Base-by-base conservation (phyloP, 1,140 invertebrate genomes). In the Proctacanthus coquilletti region DNA sequence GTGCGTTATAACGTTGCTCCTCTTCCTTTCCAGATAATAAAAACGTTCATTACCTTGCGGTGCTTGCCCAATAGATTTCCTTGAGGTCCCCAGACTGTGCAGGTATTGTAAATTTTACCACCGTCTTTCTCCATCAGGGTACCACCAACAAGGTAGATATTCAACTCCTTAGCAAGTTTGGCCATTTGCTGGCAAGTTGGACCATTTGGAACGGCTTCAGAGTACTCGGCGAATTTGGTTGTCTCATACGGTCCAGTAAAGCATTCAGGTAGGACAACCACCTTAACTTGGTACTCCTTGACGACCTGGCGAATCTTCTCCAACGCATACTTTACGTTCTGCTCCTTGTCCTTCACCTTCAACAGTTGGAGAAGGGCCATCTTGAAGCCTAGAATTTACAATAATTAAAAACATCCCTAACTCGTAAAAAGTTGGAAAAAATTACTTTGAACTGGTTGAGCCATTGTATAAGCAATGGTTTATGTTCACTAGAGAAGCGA, bases 211-310 rank as follows among this genome's bases (percentile, higher is more conserved):
- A 95, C 74, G 10, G 57, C 48, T 62, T 95, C 91, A 1, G 89
- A 83, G 64, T 93, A 92, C 48, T 87, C 69, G 2, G 69, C 55
- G 56, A 95, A 94, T 53, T 80, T 80, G 47, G 79, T 77, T 70
- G 45, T 34, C 23, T 32, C 44, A 65, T 94, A 95, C 0, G 88
- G 88, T 9, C 80, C 87, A 63, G 94, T 96, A 51, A 94, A 96
- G 53, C 87, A 94, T 69, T 96, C 89, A 6, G 89, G 87, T 14
- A 94, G 53, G n/a, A 93, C 69, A 34, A 93, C 53, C 31, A 81
- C 67, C 29, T 14, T 37, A 17, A 56, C 36, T 21, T 85, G 80
- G 6, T 81, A 77, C 41, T 74, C 66, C 36, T 70, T 52, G 50
- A 77, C 80, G 8, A 88, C 83, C 36, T 75, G 64, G 42, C 72